phyloP scores from a whole-genome alignment of 1,140 invertebrate genomes.

The Bombus picipes region DNA sequence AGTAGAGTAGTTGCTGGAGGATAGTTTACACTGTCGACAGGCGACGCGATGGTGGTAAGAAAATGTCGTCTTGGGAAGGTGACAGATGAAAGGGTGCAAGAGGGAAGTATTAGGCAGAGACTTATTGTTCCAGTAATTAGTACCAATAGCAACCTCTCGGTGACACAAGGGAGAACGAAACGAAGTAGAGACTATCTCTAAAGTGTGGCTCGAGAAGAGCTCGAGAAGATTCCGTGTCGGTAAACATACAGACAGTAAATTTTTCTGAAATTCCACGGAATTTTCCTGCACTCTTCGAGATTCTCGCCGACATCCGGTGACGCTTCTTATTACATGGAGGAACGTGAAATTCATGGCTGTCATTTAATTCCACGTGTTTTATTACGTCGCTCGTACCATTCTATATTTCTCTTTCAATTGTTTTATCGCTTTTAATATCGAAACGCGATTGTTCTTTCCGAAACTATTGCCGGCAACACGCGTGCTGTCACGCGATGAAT shows the following conservation, averaged over 20 bases:
- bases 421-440: neutral
- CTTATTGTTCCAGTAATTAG: slow-evolving; percentile 70
- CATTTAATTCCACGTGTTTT: neutral
- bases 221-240: slow-evolving; percentile 51
- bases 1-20: neutral
- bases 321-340: neutral
- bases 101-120: slow-evolving; percentile 66
- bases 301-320: neutral
- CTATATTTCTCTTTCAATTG: neutral
- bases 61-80: slow-evolving; percentile 24
- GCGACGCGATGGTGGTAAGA: slow-evolving; percentile 38
- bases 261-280: slow-evolving; percentile 63
- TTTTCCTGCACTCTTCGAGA: slow-evolving; percentile 58
- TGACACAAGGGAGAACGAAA: neutral
- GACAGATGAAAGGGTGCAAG: slow-evolving; percentile 60
- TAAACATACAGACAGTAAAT: slow-evolving; percentile 66
- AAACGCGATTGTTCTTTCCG: neutral
- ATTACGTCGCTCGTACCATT: neutral
- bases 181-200: too few relatives aligned
- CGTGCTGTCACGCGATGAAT: neutral
- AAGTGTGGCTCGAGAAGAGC: too few relatives aligned
- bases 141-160: slow-evolving; percentile 55
- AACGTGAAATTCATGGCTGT: slow-evolving; percentile 17
- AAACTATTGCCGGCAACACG: neutral
- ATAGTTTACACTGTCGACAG: slow-evolving; percentile 46